Percentiles rank a stretch among this genome's conserved stretches.
Evolutionary conservation across 2,113 vertebrate genomes (phyloP).

Genomic region (Gobiocypris rarus): DNA sequence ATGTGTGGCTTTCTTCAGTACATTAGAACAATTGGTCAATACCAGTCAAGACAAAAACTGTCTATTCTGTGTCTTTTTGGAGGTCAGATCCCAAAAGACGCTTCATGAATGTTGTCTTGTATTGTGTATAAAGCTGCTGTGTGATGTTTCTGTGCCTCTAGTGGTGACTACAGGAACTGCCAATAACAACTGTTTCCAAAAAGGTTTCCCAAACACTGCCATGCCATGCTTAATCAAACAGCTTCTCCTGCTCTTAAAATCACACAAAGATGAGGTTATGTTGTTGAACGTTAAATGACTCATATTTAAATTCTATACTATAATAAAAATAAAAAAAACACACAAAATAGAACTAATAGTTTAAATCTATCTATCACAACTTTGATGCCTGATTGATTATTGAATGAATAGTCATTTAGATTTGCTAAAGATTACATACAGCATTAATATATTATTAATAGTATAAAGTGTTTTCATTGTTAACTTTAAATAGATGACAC

Average conservation of each 20-base stretch:
- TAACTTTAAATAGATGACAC: too few species aligned
- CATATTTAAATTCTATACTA: too few species aligned
- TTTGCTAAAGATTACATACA: too few species aligned
- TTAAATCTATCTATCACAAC: too few species aligned
- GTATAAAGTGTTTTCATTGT: too few species aligned
- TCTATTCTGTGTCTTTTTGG: slow-evolving; percentile 1
- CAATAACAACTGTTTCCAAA: background rate
- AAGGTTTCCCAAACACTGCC: background rate
- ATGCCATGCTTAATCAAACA: background rate
- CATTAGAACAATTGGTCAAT: slow-evolving; percentile 12
- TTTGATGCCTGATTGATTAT: too few species aligned
- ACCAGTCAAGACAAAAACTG: background rate
- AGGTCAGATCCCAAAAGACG: slow-evolving; percentile 20
- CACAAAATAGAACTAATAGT: too few species aligned
- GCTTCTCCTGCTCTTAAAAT: background rate
- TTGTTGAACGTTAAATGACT: too few species aligned
- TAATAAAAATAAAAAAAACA: too few species aligned
- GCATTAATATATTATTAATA: too few species aligned
- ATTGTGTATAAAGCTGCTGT: background rate
- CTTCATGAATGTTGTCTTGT: slow-evolving; percentile 11
- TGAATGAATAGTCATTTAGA: too few species aligned
- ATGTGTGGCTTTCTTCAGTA: slow-evolving; percentile 29
- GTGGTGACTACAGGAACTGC: background rate
- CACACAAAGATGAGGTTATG: background rate
- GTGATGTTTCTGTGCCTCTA: background rate